Evolutionary conservation across 2,797 vertebrate species (phyloP).

Genomic region (Arnoldichthys spilopterus): DNA sequence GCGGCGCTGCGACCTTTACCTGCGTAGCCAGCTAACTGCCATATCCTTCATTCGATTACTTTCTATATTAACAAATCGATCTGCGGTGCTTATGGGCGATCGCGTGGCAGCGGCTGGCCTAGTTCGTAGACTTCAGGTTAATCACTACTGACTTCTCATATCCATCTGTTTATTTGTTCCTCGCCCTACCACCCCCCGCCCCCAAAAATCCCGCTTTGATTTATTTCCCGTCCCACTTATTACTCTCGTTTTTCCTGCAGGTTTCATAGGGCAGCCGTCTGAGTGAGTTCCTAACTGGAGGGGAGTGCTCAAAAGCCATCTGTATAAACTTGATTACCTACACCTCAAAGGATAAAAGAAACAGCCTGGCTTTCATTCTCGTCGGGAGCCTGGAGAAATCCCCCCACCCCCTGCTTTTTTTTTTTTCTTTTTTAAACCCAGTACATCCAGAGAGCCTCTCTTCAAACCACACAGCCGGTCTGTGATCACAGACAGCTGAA

Average conservation of each 20-base stretch:
- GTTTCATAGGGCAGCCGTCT: slow-evolving; percentile 63
- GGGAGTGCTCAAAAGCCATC: slow-evolving; percentile 67
- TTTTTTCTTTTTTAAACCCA: slow-evolving; percentile 63
- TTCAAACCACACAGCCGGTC: slow-evolving; percentile 70
- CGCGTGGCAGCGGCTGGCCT: slow-evolving; percentile 31
- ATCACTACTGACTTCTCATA: slow-evolving; percentile 47
- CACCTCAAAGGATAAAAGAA: slow-evolving; percentile 65
- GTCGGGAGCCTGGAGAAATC: slow-evolving; percentile 67
- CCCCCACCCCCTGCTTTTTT: slow-evolving; percentile 58
- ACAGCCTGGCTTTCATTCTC: slow-evolving; percentile 67
- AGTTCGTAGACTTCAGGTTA: slow-evolving; percentile 44
- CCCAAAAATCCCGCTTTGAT: slow-evolving; percentile 50
- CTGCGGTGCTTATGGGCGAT: slow-evolving; percentile 22
- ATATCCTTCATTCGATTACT: slow-evolving; percentile 37
- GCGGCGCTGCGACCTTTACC: slow-evolving; percentile 16
- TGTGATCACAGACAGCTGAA: slow-evolving; percentile 68
- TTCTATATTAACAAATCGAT: slow-evolving; percentile 44
- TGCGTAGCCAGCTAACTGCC: not conserved
- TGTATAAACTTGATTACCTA: slow-evolving; percentile 74
- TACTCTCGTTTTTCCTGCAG: slow-evolving; percentile 69
- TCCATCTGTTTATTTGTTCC: slow-evolving; percentile 50
- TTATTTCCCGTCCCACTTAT: slow-evolving; percentile 63
- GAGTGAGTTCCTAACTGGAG: slow-evolving; percentile 65
- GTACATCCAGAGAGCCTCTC: slow-evolving; percentile 68
- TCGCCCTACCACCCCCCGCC: not conserved